Evolutionary conservation across 2,797 vertebrate genomes (phyloP), one percentile per base, ranked within the genome.

Genomic region (Hydrophis major): DNA sequence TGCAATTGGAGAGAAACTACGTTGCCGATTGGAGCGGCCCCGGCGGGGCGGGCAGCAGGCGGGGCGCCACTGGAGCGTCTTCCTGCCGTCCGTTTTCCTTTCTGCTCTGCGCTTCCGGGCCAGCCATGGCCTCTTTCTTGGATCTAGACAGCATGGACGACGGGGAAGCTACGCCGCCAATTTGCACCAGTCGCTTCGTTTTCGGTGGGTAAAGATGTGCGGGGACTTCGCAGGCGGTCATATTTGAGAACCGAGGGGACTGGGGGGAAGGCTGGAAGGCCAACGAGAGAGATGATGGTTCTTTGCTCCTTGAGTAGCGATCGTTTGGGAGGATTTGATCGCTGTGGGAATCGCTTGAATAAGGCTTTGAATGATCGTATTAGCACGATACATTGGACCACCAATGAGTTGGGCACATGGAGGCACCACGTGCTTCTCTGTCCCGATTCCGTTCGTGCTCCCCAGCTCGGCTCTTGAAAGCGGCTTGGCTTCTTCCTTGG

Each of bases 61-160:
- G 53, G 91, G 18, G 20, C 14, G 3, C 11, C 4, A 0, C 12
- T 0, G 2, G 6, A n/a, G 60, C 63, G 1, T 18, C 63, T 83
- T 60, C 86, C 55, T 53, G 63, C 57, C 63, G 47, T 28, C 1
- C 28, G 28, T 60, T 37, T 4, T 5, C 13, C 27, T 74, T 2
- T 16, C 16, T 16, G 4, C 7, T 50, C 90, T 10, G 61, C 20
- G 89, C 32, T 59, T 37, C 20, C 50, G 8, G 63, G 32, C 14
- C 22, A 12, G 42, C 56, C 56, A 93, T 93, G 93, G 93, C 93
- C 8, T 50, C 87, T 28, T 47, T 66, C 87, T 0, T 89, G 57
- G 69, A 86, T 0, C 87, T 50, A 59, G 87, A 87, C 4, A 87
- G 90, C 28, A 0, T 11, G 25, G 32, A 1, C 1, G 27, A 0